These are phyloP conservation scores for Monopterus albus DNA, from an alignment of 2,113 vertebrate species.

Conservation along the genomic window DNA sequence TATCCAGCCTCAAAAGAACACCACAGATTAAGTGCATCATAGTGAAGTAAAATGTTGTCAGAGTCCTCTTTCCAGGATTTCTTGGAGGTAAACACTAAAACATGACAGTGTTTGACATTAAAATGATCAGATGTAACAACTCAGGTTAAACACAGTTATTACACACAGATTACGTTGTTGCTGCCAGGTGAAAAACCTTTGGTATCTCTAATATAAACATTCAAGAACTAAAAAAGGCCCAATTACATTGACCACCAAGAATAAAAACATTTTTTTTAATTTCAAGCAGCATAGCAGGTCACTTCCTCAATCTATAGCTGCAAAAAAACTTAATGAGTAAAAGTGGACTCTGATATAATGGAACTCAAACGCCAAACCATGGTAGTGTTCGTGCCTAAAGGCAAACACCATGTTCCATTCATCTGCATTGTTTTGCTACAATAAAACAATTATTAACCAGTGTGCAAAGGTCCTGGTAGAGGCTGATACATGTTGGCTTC, in stretches of 20 bases:
- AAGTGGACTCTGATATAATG: background rate
- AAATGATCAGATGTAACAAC: background rate
- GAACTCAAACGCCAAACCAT: background rate
- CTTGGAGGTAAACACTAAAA: background rate
- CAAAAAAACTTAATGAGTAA: background rate
- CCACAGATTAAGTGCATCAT: background rate
- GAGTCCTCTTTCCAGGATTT: background rate
- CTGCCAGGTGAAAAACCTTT: background rate
- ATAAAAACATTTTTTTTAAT: background rate
- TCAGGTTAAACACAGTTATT: background rate
- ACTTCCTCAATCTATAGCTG: background rate
- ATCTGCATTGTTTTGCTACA: constrained; percentile 21
- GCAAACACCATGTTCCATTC: constrained; percentile 21
- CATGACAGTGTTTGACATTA: background rate
- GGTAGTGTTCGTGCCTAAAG: background rate
- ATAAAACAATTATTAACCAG: constrained; percentile 28
- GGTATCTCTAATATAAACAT: background rate
- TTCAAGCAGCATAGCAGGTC: background rate
- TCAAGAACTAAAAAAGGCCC: background rate
- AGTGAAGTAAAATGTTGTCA: background rate
- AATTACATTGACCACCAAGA: background rate
- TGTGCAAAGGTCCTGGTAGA: too few relatives aligned
- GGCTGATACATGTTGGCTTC: too few relatives aligned
- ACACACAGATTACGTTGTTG: background rate
- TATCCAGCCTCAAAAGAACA: background rate